These are phyloP conservation scores for Nesometra sesokonis DNA, from an alignment of 35 echinoderm and acorn worm genomes.

Conservation along the genomic window DNA sequence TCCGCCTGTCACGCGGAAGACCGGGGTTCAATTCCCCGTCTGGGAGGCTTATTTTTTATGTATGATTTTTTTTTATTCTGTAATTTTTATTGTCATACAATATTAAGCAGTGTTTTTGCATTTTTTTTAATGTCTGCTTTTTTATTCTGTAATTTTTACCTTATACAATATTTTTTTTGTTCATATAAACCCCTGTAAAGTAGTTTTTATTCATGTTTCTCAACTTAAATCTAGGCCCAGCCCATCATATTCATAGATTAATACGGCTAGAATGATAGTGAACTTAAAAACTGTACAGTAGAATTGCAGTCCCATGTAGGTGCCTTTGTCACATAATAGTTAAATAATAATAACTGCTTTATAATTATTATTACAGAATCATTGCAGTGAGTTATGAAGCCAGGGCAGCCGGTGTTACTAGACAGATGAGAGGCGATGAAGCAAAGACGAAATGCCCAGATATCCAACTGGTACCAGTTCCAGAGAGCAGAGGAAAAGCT, in stretches of 20 bases:
- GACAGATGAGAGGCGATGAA: conserved; percentile 81
- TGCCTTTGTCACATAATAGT: too few species aligned
- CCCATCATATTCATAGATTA: too few species aligned
- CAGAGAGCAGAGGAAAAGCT: conserved; percentile 74
- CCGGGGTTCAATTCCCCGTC: conserved; percentile 27
- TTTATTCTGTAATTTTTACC: too few species aligned
- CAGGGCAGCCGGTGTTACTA: conserved; percentile 72
- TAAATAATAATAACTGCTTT: too few species aligned
- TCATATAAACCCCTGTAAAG: too few species aligned
- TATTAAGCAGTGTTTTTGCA: neutral
- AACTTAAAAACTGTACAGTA: too few species aligned
- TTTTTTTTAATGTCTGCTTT: neutral
- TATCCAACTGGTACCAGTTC: conserved; percentile 68
- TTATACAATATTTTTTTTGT: too few species aligned
- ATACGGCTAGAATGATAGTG: too few species aligned
- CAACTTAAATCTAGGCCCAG: too few species aligned
- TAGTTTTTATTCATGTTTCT: too few species aligned
- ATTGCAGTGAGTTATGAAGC: conserved; percentile 97
- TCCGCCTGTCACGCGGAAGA: conserved; percentile 25
- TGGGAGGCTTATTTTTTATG: conserved; percentile 6
- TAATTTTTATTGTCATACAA: too few species aligned
- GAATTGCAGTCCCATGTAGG: too few species aligned
- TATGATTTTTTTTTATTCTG: neutral
- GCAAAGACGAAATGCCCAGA: conserved; percentile 69
- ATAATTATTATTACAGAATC: conserved; percentile 19